Evolutionary conservation across 2,797 vertebrate species (phyloP).

Genomic region (Perodicticus potto): DNA sequence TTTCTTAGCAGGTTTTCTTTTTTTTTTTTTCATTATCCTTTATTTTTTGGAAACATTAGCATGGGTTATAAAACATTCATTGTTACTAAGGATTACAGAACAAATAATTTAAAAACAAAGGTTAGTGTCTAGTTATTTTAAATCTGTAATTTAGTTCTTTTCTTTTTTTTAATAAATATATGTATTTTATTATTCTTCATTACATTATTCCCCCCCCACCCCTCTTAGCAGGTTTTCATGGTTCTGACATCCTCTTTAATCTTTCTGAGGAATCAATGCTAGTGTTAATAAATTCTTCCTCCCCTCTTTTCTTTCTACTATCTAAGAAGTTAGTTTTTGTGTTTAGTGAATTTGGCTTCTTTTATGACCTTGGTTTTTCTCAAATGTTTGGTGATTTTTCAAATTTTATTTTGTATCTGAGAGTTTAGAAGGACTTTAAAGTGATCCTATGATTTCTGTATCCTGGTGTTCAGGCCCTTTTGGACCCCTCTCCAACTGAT

Average conservation of each 20-base stretch:
- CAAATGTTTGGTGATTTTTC: neutral
- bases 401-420: neutral
- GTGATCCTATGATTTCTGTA: neutral
- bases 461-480: neutral
- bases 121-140: too few relatives aligned
- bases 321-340: neutral
- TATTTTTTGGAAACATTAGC: too few relatives aligned
- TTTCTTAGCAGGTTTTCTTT: neutral
- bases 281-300: neutral
- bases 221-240: neutral
- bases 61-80: too few relatives aligned
- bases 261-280: neutral
- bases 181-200: too few relatives aligned
- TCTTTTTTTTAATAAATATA: too few relatives aligned
- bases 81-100: too few relatives aligned
- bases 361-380: neutral
- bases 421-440: neutral
- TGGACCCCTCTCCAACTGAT: neutral
- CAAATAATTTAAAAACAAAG: too few relatives aligned
- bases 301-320: neutral
- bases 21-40: too few relatives aligned
- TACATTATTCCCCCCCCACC: too few relatives aligned
- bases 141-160: too few relatives aligned
- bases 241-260: neutral
- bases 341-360: neutral